Conservation (phyloP, 2,797 vertebrate genomes). For the Peromyscus attwateri region DNA sequence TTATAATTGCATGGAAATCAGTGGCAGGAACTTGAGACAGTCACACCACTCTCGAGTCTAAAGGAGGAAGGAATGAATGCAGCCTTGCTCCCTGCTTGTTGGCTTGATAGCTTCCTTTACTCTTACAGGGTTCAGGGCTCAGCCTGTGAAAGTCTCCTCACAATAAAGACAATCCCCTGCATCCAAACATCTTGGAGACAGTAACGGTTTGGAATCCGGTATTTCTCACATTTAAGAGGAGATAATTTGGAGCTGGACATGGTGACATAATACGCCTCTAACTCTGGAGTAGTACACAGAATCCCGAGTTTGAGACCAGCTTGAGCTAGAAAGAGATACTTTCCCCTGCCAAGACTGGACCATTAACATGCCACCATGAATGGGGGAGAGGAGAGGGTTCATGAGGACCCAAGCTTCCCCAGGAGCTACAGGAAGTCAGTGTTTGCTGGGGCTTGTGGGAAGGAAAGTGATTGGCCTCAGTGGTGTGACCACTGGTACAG, state of each 20-base stretch:
- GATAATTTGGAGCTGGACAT: no score
- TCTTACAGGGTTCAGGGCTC: not conserved
- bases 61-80: not conserved
- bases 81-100: not conserved
- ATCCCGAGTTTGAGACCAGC: not conserved
- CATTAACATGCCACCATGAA: not conserved
- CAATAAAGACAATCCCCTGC: not conserved
- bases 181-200: not conserved
- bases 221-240: conserved; percentile 12
- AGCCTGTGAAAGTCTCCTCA: not conserved
- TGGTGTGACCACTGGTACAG: not conserved
- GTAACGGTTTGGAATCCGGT: not conserved
- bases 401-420: not conserved
- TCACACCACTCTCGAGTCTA: not conserved
- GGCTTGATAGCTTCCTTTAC: not conserved
- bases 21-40: not conserved
- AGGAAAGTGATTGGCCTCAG: not conserved
- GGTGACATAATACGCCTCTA: not conserved
- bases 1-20: not conserved
- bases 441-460: not conserved
- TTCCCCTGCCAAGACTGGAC: not conserved
- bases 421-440: not conserved
- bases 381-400: no score
- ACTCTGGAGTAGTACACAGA: not conserved
- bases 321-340: not conserved